Conservation (phyloP, 2,113 vertebrate genomes). For the Numenius arquata region DNA sequence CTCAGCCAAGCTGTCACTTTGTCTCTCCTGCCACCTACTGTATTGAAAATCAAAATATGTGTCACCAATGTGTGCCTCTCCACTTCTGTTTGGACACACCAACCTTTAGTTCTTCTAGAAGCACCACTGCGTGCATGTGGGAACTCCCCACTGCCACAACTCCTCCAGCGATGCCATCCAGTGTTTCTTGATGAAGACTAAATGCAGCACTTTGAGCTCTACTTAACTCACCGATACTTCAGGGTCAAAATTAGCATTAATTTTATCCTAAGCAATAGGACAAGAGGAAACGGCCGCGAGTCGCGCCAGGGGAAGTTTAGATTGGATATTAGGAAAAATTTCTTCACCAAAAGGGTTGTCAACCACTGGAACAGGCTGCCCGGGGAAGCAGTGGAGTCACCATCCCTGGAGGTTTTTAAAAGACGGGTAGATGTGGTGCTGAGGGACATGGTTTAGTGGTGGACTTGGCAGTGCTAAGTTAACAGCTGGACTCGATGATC, state of each 20-base stretch:
- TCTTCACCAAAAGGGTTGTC: neutral
- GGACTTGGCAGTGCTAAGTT: neutral
- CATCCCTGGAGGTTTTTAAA: neutral
- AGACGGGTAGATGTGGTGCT: neutral
- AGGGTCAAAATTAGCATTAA: neutral
- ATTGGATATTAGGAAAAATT: neutral
- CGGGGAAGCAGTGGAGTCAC: neutral
- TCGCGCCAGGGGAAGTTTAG: neutral
- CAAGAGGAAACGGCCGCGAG: neutral
- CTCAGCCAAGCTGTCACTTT: neutral
- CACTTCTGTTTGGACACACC: neutral
- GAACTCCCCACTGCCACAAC: neutral
- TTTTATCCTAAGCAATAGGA: neutral
- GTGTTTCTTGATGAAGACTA: neutral
- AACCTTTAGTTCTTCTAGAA: neutral
- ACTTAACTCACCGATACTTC: neutral
- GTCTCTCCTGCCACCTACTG: slow-evolving; percentile 13
- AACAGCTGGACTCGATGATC: neutral
- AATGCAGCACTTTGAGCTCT: neutral
- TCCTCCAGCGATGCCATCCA: neutral
- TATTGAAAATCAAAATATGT: slow-evolving; percentile 20
- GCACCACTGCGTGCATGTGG: neutral
- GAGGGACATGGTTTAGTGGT: neutral
- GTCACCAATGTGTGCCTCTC: neutral
- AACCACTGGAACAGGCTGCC: neutral